Percentiles rank a stretch among this genome's conserved stretches.
phyloP scores from a whole-genome alignment of 1,140 invertebrate genomes.

The Anoplolepis gracilipes region DNA sequence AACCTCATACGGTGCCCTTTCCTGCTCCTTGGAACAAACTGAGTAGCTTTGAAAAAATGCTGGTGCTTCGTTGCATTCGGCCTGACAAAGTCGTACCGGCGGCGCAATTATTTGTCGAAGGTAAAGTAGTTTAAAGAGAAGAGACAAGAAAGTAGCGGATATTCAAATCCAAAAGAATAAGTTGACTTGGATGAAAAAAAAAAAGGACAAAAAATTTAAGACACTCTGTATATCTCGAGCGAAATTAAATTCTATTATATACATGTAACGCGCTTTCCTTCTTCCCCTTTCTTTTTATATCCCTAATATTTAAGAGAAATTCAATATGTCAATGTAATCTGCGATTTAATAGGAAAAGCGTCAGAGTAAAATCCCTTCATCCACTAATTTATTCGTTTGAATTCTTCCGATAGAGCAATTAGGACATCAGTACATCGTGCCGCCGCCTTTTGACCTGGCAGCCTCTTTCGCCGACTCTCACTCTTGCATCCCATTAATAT shows the following conservation, averaged over 20 bases:
- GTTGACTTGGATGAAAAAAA: neutral
- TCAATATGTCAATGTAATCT: neutral
- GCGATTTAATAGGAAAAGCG: neutral
- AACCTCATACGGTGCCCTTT: slow-evolving; percentile 90
- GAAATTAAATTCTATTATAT: slow-evolving; percentile 22
- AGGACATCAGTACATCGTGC: slow-evolving; percentile 93
- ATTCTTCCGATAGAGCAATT: slow-evolving; percentile 76
- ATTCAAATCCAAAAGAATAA: slow-evolving; percentile 15
- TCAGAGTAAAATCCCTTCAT: neutral
- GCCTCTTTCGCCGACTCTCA: slow-evolving; percentile 94
- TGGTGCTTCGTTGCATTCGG: slow-evolving; percentile 93
- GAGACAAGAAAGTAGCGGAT: neutral
- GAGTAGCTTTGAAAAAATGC: slow-evolving; percentile 91
- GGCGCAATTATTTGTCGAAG: slow-evolving; percentile 91
- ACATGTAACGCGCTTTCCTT: too few species aligned
- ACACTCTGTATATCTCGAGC: neutral
- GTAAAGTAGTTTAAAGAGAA: slow-evolving; percentile 83
- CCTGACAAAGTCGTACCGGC: slow-evolving; percentile 96
- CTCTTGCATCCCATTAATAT: slow-evolving; percentile 94
- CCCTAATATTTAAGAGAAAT: slow-evolving; percentile 4
- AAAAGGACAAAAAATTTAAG: neutral
- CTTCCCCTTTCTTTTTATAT: neutral
- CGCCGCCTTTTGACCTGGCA: slow-evolving; percentile 95
- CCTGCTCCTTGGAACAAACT: slow-evolving; percentile 91
- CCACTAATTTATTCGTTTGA: neutral